These are phyloP conservation scores for Engystomops pustulosus DNA, from an alignment of 2,113 vertebrate species.

Conservation along the genomic window DNA sequence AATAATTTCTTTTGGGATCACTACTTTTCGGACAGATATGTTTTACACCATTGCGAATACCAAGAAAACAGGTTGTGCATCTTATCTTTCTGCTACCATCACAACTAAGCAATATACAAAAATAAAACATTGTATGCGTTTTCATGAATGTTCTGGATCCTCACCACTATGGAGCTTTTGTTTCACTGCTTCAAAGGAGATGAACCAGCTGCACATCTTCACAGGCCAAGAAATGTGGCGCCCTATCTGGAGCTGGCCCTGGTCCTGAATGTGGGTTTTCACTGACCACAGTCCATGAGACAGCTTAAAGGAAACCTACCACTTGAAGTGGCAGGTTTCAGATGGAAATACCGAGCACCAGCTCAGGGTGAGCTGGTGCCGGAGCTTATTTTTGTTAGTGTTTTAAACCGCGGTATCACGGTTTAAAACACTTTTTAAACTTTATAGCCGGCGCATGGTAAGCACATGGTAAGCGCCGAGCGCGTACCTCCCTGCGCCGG, in stretches of 20 bases:
- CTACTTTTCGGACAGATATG: too few relatives aligned
- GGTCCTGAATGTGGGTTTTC: conserved; percentile 30
- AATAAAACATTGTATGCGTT: background rate
- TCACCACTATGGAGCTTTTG: background rate
- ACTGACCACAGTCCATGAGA: background rate
- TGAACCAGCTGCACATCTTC: conserved; percentile 27
- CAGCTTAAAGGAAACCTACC: background rate
- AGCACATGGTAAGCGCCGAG: too few relatives aligned
- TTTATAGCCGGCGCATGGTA: too few relatives aligned
- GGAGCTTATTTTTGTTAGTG: too few relatives aligned
- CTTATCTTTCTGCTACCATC: background rate
- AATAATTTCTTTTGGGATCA: too few relatives aligned
- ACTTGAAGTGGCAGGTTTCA: too few relatives aligned
- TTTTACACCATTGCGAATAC: too few relatives aligned
- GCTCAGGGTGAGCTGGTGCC: too few relatives aligned
- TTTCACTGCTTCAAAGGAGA: background rate
- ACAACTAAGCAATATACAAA: background rate
- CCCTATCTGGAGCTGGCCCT: conserved; percentile 33
- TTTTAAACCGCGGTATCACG: too few relatives aligned
- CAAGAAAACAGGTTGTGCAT: background rate
- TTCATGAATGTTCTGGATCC: background rate
- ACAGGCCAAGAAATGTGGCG: background rate
- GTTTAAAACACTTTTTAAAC: too few relatives aligned
- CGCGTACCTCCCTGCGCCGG: too few relatives aligned
- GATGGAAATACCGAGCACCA: too few relatives aligned